phyloP scores from a whole-genome alignment of 2,113 vertebrate genomes.

The Sarotherodon lohbergeri region DNA sequence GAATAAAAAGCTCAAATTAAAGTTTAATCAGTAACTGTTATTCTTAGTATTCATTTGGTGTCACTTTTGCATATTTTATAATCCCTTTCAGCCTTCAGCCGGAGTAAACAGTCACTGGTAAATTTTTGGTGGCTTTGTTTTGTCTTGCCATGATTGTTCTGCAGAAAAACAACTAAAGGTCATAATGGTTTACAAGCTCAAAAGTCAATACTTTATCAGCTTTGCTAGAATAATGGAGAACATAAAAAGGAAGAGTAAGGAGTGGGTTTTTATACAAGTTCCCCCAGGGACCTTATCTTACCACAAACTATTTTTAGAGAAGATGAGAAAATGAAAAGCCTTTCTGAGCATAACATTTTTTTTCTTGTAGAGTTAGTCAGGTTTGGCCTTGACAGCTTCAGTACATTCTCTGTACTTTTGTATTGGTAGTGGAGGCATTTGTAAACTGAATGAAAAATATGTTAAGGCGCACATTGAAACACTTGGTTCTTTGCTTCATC shows the following conservation, averaged over 20 bases:
- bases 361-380: not conserved
- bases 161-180: conserved; percentile 48
- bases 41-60: not conserved
- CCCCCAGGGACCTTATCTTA: conserved; percentile 38
- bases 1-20: not conserved
- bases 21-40: not conserved
- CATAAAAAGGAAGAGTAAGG: conserved; percentile 38
- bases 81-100: not conserved
- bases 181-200: conserved; percentile 51
- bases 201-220: conserved; percentile 43
- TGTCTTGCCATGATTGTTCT: not conserved
- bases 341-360: not conserved
- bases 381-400: conserved; percentile 6
- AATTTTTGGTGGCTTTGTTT: conserved; percentile 5
- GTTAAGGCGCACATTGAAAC: not conserved
- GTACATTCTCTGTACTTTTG: not conserved
- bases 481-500: not conserved
- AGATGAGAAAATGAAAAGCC: conserved; percentile 35
- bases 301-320: conserved; percentile 23
- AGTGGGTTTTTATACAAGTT: conserved; percentile 30
- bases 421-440: not conserved
- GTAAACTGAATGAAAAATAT: not conserved
- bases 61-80: not conserved
- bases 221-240: conserved; percentile 20
- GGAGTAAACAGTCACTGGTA: not conserved